Evolutionary conservation across 2,888 invertebrate genomes (phyloP), one percentile per base, ranked within the genome.

Genomic region (Limnephilus marmoratus): DNA sequence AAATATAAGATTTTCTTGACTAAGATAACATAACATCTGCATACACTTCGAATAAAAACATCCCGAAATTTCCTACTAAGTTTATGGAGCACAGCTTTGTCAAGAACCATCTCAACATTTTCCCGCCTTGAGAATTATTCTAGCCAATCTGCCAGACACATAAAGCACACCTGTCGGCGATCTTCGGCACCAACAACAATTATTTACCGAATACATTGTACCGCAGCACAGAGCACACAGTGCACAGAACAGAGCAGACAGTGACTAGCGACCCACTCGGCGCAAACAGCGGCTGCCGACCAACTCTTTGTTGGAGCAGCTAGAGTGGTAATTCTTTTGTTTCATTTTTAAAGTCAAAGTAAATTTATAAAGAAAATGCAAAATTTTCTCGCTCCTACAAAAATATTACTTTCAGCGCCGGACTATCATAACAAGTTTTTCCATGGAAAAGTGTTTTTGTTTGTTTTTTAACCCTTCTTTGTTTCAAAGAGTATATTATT

Each of bases 101-200:
- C 41, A 37, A 41, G 34, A 45, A n/a, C 85, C 85, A 85, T 37
- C 45, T 29, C 13, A n/a, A 24, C n/a, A 9, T 86, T 29, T n/a
- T 49, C 41, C n/a, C 41, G 68, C 53, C 68, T 68, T 31, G 88
- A 37, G 31, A 87, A 68, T 68, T 49, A 68, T 15, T 88, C 68
- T 68, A 4, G 18, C 31, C 18, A 53, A 88, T 88, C 88, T 88
- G 34, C 53, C 68, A 37, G 18, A 31, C 68, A n/a, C 80, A 88
- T 88, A 88, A 88, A 80, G 68, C 88, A 88, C 88, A 88, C 80
- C 88, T 88, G 88, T 53, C 88, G 88, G 88, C 34, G 68, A 80
- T 88, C 68, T 37, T 88, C 88, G 68, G 68, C 29, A 88, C 88
- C 53, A 53, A 37, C 31, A 34, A 29, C 31, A 88, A 88, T 68